A percentile compares a stretch with the other conserved stretches of the same genome.
Evolutionary conservation across 2,797 vertebrate species (phyloP).

Genomic region (Clamator glandarius): DNA sequence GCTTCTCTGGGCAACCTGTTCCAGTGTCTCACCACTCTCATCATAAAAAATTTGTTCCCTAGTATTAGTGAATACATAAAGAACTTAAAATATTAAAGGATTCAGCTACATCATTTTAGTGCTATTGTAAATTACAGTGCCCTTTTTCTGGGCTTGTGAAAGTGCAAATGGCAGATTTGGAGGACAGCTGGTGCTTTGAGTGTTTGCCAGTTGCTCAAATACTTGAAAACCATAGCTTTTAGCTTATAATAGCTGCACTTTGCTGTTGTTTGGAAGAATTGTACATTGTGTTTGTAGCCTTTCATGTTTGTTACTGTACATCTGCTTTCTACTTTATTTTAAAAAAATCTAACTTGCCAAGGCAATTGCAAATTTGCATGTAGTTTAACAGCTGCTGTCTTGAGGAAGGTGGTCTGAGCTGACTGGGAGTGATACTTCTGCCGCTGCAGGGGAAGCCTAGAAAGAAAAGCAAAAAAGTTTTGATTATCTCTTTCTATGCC

Average conservation of each 20-base stretch:
- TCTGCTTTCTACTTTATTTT: conserved; percentile 14
- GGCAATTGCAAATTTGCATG: neutral
- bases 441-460: neutral
- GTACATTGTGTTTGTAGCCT: neutral
- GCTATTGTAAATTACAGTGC: neutral
- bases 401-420: neutral
- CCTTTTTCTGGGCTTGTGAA: neutral
- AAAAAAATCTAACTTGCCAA: neutral
- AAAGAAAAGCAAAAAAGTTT: neutral
- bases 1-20: too few relatives aligned
- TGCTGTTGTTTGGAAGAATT: neutral
- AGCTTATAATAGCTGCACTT: neutral
- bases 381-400: neutral
- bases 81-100: neutral
- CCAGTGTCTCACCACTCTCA: too few relatives aligned
- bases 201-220: conserved; percentile 20
- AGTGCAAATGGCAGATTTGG: conserved; percentile 2
- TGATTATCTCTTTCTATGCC: neutral
- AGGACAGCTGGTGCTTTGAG: conserved; percentile 1
- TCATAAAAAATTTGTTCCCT: neutral
- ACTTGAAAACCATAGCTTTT: neutral
- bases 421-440: neutral
- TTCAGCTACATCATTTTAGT: neutral
- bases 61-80: neutral
- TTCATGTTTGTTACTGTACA: conserved; percentile 21